A percentile compares a stretch with the other conserved stretches of the same genome.
Evolutionary conservation across 2,888 invertebrate species (phyloP).

Genomic region (Drosophila picticornis): DNA sequence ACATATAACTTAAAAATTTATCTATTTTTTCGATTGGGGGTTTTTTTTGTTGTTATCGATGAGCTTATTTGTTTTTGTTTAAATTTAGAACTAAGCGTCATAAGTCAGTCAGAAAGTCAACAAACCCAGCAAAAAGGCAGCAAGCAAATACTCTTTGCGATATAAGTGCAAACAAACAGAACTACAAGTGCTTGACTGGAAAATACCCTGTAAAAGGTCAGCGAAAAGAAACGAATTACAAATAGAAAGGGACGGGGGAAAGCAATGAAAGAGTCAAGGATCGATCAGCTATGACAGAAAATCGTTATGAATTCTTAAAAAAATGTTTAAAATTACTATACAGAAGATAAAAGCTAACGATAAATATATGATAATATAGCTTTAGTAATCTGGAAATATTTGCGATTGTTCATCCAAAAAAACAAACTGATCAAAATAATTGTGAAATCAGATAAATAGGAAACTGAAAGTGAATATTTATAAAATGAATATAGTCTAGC

Average conservation of each 20-base stretch:
- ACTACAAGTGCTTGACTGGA: neutral
- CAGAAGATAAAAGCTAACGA: too few relatives aligned
- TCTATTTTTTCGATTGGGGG: neutral
- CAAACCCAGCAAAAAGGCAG: constrained; percentile 15
- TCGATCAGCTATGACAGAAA: neutral
- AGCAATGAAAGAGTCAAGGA: neutral
- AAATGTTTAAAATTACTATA: neutral
- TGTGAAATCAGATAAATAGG: neutral
- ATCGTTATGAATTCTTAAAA: neutral
- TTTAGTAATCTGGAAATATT: neutral
- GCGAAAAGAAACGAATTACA: neutral
- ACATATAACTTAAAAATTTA: neutral
- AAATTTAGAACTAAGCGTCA: constrained; percentile 58
- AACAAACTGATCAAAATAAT: neutral
- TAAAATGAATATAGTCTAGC: neutral
- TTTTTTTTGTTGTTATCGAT: constrained; percentile 37
- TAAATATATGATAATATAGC: too few relatives aligned
- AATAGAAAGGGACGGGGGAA: neutral
- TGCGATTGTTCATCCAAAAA: neutral
- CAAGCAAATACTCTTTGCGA: constrained; percentile 70
- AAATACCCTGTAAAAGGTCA: neutral
- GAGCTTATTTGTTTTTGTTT: constrained; percentile 35
- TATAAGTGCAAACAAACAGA: constrained; percentile 34
- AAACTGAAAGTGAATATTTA: neutral
- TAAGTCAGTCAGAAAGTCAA: constrained; percentile 32